phyloP scores from a whole-genome alignment of 1,140 invertebrate genomes.

The Cheumatopsyche charites region DNA sequence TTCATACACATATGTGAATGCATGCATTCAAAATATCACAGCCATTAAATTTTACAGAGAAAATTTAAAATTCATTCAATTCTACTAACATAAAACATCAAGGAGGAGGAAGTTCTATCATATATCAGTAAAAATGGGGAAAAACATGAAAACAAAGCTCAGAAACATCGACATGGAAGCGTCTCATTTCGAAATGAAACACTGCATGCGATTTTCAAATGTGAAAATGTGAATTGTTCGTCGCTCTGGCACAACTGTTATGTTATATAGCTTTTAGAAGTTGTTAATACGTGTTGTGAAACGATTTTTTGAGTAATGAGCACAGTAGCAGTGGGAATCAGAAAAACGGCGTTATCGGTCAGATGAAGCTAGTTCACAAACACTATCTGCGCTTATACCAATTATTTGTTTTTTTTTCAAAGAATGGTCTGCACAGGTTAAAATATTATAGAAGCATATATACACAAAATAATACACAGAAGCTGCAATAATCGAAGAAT shows the following conservation, averaged over 20 bases:
- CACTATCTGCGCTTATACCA: slow-evolving; percentile 17
- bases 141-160: too few relatives aligned
- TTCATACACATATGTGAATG: too few relatives aligned
- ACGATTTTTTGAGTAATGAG: slow-evolving; percentile 28
- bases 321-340: slow-evolving; percentile 45
- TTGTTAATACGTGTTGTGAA: neutral
- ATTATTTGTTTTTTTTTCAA: neutral
- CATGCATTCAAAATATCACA: too few relatives aligned
- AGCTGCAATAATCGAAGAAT: slow-evolving; percentile 43
- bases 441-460: slow-evolving; percentile 51
- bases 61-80: too few relatives aligned
- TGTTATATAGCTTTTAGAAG: too few relatives aligned
- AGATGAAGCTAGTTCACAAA: slow-evolving; percentile 44
- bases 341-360: slow-evolving; percentile 47
- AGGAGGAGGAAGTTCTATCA: too few relatives aligned
- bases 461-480: neutral
- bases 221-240: too few relatives aligned
- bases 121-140: too few relatives aligned
- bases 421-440: slow-evolving; percentile 22
- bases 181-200: neutral
- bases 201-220: slow-evolving; percentile 7
- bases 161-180: too few relatives aligned
- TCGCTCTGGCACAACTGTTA: too few relatives aligned
- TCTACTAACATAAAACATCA: too few relatives aligned
- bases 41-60: too few relatives aligned